phyloP scores from a whole-genome alignment of 2,888 invertebrate species.

The Ypsolopha scabrella region DNA sequence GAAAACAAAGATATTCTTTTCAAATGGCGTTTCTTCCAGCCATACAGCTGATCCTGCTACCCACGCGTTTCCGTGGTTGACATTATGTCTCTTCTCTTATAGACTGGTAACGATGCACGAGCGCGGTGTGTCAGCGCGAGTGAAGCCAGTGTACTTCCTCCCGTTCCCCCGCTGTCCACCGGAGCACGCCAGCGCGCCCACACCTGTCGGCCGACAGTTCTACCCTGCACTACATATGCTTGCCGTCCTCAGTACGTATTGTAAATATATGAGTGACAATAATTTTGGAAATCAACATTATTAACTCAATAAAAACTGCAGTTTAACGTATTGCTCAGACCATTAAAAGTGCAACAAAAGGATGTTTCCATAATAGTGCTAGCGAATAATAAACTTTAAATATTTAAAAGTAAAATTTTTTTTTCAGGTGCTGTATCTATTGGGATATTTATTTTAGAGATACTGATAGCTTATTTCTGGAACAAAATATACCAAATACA shows the following conservation, averaged over 20 bases:
- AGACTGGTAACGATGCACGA: neutral
- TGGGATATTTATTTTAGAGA: too few relatives aligned
- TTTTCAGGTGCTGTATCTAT: too few relatives aligned
- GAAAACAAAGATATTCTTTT: neutral
- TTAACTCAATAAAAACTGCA: too few relatives aligned
- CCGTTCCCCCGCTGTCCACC: conserved; percentile 4
- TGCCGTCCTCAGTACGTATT: neutral
- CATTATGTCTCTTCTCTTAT: neutral
- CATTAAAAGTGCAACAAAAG: too few relatives aligned
- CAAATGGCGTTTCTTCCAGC: neutral
- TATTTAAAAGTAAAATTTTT: too few relatives aligned
- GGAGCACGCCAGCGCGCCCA: neutral
- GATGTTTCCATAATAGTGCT: too few relatives aligned
- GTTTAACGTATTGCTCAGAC: too few relatives aligned
- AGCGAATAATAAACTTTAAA: too few relatives aligned
- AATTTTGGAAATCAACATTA: too few relatives aligned
- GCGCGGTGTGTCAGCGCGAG: neutral
- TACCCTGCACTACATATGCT: neutral
- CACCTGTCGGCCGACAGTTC: conserved; percentile 1
- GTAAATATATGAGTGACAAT: too few relatives aligned
- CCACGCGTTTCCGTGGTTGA: neutral
- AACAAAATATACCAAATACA: too few relatives aligned
- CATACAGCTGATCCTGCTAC: neutral
- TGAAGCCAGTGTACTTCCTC: neutral
- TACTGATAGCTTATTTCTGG: too few relatives aligned